phyloP scores from a whole-genome alignment of 2,113 vertebrate genomes.

The Neogale vison region DNA sequence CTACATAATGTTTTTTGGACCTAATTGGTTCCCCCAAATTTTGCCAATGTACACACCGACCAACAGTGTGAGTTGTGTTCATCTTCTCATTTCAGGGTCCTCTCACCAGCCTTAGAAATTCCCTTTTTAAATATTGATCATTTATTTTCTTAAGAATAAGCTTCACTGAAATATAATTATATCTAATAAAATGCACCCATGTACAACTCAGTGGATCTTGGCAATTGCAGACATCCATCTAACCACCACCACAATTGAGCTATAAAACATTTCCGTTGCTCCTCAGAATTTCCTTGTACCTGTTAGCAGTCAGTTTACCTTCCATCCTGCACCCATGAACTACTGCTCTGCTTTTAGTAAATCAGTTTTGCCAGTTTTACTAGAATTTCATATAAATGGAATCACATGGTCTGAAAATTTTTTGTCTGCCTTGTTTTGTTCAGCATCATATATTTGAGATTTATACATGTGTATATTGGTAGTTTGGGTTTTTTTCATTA shows the following conservation, averaged over 20 bases:
- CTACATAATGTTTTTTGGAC: neutral
- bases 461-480: neutral
- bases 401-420: neutral
- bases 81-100: neutral
- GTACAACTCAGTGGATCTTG: neutral
- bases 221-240: neutral
- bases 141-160: neutral
- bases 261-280: neutral
- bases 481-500: neutral
- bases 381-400: neutral
- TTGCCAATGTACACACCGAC: neutral
- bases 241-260: neutral
- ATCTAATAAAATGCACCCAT: neutral
- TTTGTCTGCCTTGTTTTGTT: neutral
- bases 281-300: neutral
- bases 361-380: constrained; percentile 15
- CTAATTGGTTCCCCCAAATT: neutral
- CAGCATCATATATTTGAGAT: neutral
- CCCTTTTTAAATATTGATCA: neutral
- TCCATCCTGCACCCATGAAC: neutral
- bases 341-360: neutral
- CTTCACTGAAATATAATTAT: neutral
- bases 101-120: neutral
- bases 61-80: neutral
- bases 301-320: neutral